Base-by-base conservation (phyloP, 2,888 invertebrate genomes). In the Dermolepida albohirtum region DNA sequence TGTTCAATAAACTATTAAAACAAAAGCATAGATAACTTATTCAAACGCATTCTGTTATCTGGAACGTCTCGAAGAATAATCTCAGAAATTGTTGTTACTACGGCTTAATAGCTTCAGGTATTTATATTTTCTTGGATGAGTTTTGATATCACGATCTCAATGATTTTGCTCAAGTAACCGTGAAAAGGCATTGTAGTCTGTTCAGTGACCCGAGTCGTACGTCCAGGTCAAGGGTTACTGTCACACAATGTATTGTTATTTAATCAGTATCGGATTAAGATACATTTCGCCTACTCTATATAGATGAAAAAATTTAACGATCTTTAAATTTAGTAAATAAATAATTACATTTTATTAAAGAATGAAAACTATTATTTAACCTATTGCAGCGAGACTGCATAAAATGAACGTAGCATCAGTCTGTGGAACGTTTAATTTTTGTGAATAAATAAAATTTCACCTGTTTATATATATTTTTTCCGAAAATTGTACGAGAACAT, bases 151-250 rank as follows among this genome's bases (percentile, higher is more conserved):
- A 74, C 74, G 75, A 75, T 73, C 72, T 69, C 70, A 70, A 71
- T 72, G 74, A 76, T 74, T 73, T 74, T 74, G 73, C 71, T 71
- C 74, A 74, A 67, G 71, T 70, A 51, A 75, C 72, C 76, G 73
- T 76, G 76, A 76, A 76, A 69, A 64, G 71, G 66, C 69, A 75
- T 76, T 76, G 76, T 76, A 73, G 76, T 76, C 75, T 74, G 75
- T 72, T 72, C 72, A 71, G 68, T 73, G 75, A 76, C 75, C 75
- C 72, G 71, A 66, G 68, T 70, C 72, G 68, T 74, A 73, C 73
- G 74, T 68, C 70, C 70, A 70, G 73, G 73, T 75, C 76, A 72
- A 70, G 73, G 76, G 76, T 76, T 75, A 75, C 75, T 73, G 73
- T 75, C 74, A 73, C 73, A 74, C 66, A 59, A 43, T 34, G 6